A percentile compares a stretch with the other conserved stretches of the same genome.
Conservation (phyloP, 2,113 vertebrate genomes). For the Hyla sarda region DNA sequence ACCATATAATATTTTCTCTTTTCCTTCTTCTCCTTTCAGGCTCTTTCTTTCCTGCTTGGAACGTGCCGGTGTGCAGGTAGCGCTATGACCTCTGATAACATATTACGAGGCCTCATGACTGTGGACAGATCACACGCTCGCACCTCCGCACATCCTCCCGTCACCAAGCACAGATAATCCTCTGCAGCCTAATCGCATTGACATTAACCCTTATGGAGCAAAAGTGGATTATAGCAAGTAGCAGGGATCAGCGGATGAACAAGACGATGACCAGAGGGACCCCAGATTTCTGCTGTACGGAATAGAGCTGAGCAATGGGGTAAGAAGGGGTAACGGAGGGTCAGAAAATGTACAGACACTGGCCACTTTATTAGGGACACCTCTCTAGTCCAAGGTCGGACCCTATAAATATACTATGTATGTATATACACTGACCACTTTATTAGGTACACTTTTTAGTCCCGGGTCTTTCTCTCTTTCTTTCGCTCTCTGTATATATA, state of each 20-base stretch:
- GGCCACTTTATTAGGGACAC: too few relatives aligned
- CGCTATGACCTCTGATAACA: constrained; percentile 18
- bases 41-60: not conserved
- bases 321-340: too few relatives aligned
- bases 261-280: not conserved
- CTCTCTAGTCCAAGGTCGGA: too few relatives aligned
- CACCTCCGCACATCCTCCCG: constrained; percentile 16
- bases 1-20: not conserved
- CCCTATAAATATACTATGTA: too few relatives aligned
- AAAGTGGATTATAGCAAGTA: not conserved
- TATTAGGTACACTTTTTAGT: too few relatives aligned
- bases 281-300: too few relatives aligned
- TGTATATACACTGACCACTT: too few relatives aligned
- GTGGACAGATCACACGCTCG: not conserved
- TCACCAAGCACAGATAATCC: constrained; percentile 14
- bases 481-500: too few relatives aligned
- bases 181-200: not conserved
- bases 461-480: too few relatives aligned
- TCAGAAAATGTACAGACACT: too few relatives aligned
- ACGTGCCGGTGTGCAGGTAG: constrained; percentile 41
- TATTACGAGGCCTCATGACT: not conserved
- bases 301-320: too few relatives aligned
- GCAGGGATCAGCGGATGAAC: constrained; percentile 5
- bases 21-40: not conserved
- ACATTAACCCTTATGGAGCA: constrained; percentile 15